phyloP scores from a whole-genome alignment of 2,113 vertebrate genomes.

The Gadus chalcogrammus region DNA sequence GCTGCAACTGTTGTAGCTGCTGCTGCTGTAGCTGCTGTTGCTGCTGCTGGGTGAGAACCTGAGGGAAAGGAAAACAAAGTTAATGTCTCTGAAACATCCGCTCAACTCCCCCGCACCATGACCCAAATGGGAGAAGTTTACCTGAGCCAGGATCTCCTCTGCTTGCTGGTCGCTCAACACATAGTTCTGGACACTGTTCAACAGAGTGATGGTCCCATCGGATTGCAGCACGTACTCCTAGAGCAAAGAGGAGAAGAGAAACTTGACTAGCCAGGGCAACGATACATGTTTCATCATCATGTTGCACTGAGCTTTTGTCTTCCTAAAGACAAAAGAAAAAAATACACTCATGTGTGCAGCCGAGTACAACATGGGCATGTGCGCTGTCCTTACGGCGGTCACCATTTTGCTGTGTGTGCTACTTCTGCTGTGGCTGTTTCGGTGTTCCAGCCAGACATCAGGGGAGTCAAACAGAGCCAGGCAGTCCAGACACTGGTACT shows the following conservation, averaged over 20 bases:
- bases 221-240: conserved; percentile 76
- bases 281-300: not conserved
- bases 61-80: conserved; percentile 6
- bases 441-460: conserved; percentile 82
- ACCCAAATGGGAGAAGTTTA: conserved; percentile 18
- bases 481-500: conserved; percentile 87
- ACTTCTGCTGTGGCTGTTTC: conserved; percentile 74
- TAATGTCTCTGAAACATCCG: not conserved
- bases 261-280: not conserved
- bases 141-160: conserved; percentile 76
- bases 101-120: not conserved
- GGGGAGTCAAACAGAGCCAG: conserved; percentile 81
- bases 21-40: conserved; percentile 33
- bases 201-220: conserved; percentile 69
- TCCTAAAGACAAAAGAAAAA: too few species aligned
- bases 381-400: conserved; percentile 46
- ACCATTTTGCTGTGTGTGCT: conserved; percentile 69
- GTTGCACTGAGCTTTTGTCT: not conserved
- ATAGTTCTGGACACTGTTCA: conserved; percentile 73
- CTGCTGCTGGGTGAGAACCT: conserved; percentile 66
- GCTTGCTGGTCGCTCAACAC: conserved; percentile 76
- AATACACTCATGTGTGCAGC: too few species aligned
- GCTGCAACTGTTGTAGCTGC: conserved; percentile 40
- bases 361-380: too few species aligned
- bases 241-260: not conserved